A percentile compares a stretch with the other conserved stretches of the same genome.
phyloP scores from a whole-genome alignment of 2,888 invertebrate genomes.

The Rhingia rostrata region DNA sequence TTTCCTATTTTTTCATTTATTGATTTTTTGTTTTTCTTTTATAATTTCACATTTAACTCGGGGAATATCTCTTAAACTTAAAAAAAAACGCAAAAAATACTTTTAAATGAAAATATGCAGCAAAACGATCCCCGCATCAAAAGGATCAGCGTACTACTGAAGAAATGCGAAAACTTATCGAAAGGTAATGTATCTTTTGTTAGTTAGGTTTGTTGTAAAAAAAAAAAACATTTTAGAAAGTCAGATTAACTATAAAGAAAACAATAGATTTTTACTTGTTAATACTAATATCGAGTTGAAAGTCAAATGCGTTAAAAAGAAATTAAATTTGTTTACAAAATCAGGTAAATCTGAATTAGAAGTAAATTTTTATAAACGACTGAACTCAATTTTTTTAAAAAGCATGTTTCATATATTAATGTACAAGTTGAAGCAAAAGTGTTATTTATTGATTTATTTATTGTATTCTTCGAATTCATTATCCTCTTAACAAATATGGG shows the following conservation, averaged over 20 bases:
- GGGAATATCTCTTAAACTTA: slow-evolving; percentile 55
- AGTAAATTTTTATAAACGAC: neutral
- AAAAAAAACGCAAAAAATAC: slow-evolving; percentile 72
- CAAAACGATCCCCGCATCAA: slow-evolving; percentile 88
- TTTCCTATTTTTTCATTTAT: slow-evolving; percentile 72
- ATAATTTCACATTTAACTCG: slow-evolving; percentile 74
- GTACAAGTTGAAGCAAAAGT: too few species aligned
- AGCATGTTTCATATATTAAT: neutral
- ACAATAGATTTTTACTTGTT: slow-evolving; percentile 28
- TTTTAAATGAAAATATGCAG: slow-evolving; percentile 78
- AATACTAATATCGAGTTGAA: slow-evolving; percentile 39
- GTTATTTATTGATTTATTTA: too few species aligned
- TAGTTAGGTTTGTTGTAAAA: slow-evolving; percentile 64
- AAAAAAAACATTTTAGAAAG: slow-evolving; percentile 20
- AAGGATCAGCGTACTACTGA: slow-evolving; percentile 97
- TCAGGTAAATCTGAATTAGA: neutral
- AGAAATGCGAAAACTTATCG: slow-evolving; percentile 98
- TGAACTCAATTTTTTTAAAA: neutral
- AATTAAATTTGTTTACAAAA: neutral
- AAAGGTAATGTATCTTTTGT: slow-evolving; percentile 90
- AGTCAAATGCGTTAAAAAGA: neutral
- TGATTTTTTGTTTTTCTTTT: slow-evolving; percentile 76
- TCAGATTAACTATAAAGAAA: slow-evolving; percentile 15
- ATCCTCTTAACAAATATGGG: too few species aligned
- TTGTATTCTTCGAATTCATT: too few species aligned